Conservation (phyloP, 2,113 vertebrate genomes). For the Oreochromis tanganicae region DNA sequence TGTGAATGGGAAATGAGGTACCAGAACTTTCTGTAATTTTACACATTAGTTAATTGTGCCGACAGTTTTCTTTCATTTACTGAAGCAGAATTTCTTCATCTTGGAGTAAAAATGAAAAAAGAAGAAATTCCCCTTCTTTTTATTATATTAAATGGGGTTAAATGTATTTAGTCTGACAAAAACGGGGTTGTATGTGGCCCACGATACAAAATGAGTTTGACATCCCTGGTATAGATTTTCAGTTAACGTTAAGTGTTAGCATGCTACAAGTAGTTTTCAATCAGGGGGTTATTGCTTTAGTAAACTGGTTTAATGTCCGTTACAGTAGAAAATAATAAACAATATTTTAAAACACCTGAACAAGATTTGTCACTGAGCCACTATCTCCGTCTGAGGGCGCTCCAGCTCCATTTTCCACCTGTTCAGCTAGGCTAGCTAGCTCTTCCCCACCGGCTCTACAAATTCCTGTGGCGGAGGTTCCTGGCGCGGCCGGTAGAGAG, state of each 20-base stretch:
- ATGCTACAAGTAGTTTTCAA: not conserved
- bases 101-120: not conserved
- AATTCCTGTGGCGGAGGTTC: conserved; percentile 62
- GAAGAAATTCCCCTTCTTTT: not conserved
- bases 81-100: not conserved
- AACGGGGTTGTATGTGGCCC: accelerated
- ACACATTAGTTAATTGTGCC: not conserved
- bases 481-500: conserved; percentile 64
- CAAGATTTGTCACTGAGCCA: not conserved
- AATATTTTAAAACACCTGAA: not conserved
- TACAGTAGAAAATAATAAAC: not conserved
- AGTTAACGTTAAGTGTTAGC: not conserved
- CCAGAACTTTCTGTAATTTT: not conserved
- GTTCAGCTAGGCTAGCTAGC: not conserved
- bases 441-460: not conserved
- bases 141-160: accelerated
- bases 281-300: not conserved
- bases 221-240: not conserved
- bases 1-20: not conserved
- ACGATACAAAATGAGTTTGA: not conserved
- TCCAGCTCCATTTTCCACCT: conserved; percentile 4
- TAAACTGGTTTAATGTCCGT: accelerated
- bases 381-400: conserved; percentile 41
- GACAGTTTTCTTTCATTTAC: not conserved
- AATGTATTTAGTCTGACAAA: not conserved